Conservation (phyloP, 2,888 invertebrate species). For the Toxonevra muliebris region DNA sequence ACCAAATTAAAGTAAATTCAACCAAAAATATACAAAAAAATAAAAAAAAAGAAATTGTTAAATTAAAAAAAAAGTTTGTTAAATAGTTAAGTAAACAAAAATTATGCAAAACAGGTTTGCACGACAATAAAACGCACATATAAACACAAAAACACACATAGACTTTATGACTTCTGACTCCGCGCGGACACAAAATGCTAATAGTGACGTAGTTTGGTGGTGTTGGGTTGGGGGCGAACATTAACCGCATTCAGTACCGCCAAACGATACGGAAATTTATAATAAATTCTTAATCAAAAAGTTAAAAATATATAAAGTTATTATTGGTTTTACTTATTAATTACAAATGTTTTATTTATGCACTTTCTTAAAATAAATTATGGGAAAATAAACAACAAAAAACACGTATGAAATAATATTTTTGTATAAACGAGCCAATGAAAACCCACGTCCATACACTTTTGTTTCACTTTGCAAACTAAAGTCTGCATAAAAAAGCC, state of each 20-base stretch:
- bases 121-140: not conserved
- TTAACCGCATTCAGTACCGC: too few relatives aligned
- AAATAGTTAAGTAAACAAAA: conserved; percentile 27
- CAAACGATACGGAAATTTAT: not conserved
- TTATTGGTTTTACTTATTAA: too few relatives aligned
- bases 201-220: too few relatives aligned
- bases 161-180: not conserved
- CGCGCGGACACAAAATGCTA: too few relatives aligned
- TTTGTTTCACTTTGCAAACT: conserved; percentile 44
- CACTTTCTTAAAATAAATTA: not conserved
- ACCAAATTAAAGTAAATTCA: not conserved
- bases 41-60: not conserved
- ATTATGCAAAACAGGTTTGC: conserved; percentile 32
- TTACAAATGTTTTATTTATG: too few relatives aligned
- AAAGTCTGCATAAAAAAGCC: conserved; percentile 12
- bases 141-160: conserved; percentile 10
- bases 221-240: not conserved
- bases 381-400: not conserved
- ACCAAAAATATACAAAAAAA: not conserved
- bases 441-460: conserved; percentile 43
- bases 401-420: conserved; percentile 22
- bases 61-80: conserved; percentile 4
- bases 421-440: conserved; percentile 10
- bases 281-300: too few relatives aligned
- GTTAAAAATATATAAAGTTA: too few relatives aligned